Base-by-base conservation (phyloP, 2,113 vertebrate genomes). In the Prolemur simus region DNA sequence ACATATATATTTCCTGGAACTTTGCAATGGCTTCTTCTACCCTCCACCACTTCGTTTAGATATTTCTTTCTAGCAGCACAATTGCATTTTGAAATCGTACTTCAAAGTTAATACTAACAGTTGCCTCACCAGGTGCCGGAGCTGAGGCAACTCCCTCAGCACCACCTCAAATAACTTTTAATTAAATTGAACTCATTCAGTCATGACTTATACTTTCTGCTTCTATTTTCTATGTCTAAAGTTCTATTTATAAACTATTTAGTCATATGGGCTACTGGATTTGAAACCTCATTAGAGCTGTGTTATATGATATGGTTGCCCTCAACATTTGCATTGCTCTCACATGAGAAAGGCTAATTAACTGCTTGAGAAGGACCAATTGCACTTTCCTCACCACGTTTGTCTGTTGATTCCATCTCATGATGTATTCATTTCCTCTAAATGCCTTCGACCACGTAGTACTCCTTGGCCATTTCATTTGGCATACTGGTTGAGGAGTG, bases 81-180 rank as follows among this genome's bases (percentile, higher is more conserved):
- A 37, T 14, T 68, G 52, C 17, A 45, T 91, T 94, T 76, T 86
- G 74, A 97, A 92, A 73, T 81, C 77, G 21, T 66, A 71, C 74
- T 68, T 89, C 74, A 71, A 77, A 96, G 91, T 85, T 42, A 80
- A 29, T 13, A 47, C 37, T 34, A 94, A 56, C 60, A 64, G 45
- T 76, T 52, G 25, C 21, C 52, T 91, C 86, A 90, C 86, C 47
- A 89, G 77, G 78, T 93, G 49, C 37, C 42, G 5, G 64, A 78
- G 52, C 37, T 42, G 18, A 42, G 25, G 39, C 32, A 86, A 80
- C 81, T 66, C 74, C 56, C 42, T 12, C 39, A 91, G 5, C 23
- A 81, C 83, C 52, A 56, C 89, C 91, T 94, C 93, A 63, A 84
- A 93, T 84, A 78, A 96, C 82, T 97, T 96, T 94, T 91, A 96